Evolutionary conservation across 2,797 vertebrate genomes (phyloP).

Genomic region (Sebastiscus tertius): DNA sequence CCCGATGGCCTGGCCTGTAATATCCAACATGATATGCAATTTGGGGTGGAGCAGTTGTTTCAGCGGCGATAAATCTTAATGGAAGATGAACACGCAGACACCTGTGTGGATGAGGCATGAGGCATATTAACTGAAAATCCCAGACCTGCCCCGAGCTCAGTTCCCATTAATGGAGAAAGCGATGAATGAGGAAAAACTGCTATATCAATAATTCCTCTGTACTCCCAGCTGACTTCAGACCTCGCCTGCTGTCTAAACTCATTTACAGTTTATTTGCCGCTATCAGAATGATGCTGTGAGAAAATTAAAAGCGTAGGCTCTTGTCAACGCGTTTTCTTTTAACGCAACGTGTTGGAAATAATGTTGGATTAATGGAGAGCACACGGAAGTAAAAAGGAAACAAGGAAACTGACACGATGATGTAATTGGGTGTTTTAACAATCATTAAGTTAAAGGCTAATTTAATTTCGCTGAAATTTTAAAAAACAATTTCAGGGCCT

Average conservation of each 20-base stretch:
- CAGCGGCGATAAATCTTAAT: slow-evolving; percentile 45
- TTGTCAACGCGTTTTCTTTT: neutral
- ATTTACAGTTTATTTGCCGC: slow-evolving; percentile 28
- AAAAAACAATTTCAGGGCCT: neutral
- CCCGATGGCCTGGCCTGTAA: slow-evolving; percentile 19
- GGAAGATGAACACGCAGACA: slow-evolving; percentile 36
- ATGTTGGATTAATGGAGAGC: neutral
- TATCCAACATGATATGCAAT: slow-evolving; percentile 48
- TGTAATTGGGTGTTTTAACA: neutral
- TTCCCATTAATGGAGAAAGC: slow-evolving; percentile 41
- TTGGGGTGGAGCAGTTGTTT: slow-evolving; percentile 49
- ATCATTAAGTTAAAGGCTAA: neutral
- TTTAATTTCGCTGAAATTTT: neutral
- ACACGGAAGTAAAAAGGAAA: neutral
- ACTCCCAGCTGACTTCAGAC: slow-evolving; percentile 22
- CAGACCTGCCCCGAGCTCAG: slow-evolving; percentile 34
- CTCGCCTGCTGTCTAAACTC: slow-evolving; percentile 3
- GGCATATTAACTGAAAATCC: slow-evolving; percentile 45
- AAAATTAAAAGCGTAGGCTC: slow-evolving; percentile 13
- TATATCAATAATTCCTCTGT: slow-evolving; percentile 34
- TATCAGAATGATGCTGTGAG: neutral
- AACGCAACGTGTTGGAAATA: neutral
- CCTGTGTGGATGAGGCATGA: slow-evolving; percentile 28
- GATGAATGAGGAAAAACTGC: slow-evolving; percentile 21
- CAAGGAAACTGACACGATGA: neutral